Evolutionary conservation across 1,140 invertebrate species (phyloP).

Genomic region (Paraescarpia echinospica): DNA sequence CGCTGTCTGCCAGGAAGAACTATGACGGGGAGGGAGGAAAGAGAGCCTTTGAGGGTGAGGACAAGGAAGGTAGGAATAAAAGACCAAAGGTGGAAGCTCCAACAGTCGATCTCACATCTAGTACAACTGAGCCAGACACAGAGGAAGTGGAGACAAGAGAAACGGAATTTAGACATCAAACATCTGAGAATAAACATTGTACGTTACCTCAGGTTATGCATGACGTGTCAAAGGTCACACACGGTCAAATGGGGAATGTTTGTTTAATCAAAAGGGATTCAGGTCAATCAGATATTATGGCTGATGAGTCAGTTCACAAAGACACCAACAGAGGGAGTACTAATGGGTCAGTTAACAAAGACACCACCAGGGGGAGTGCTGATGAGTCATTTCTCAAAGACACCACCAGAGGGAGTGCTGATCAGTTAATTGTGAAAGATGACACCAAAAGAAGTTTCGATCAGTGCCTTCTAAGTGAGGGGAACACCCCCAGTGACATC

Average conservation of each 20-base stretch:
- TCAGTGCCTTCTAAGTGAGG: background rate
- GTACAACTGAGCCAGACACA: background rate
- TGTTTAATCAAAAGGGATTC: background rate
- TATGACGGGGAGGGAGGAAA: background rate
- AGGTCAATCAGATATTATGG: too few species aligned
- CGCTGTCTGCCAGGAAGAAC: background rate
- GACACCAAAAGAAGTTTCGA: background rate
- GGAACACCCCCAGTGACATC: conserved; percentile 62
- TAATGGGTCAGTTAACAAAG: background rate
- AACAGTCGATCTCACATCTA: background rate
- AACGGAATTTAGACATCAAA: too few species aligned
- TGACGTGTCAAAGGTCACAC: background rate
- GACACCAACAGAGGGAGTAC: too few species aligned
- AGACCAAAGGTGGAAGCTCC: background rate
- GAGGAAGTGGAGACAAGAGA: background rate
- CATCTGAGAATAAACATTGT: background rate
- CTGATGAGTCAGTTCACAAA: too few species aligned
- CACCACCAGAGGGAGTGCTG: background rate
- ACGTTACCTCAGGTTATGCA: background rate
- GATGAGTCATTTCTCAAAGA: background rate
- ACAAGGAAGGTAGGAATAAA: background rate
- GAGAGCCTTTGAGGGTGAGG: background rate
- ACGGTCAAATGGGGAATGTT: background rate
- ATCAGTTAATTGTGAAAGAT: background rate
- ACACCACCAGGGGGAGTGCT: background rate